Evolutionary conservation across 1,140 invertebrate species (phyloP).

Genomic region (Heterodera schachtii): DNA sequence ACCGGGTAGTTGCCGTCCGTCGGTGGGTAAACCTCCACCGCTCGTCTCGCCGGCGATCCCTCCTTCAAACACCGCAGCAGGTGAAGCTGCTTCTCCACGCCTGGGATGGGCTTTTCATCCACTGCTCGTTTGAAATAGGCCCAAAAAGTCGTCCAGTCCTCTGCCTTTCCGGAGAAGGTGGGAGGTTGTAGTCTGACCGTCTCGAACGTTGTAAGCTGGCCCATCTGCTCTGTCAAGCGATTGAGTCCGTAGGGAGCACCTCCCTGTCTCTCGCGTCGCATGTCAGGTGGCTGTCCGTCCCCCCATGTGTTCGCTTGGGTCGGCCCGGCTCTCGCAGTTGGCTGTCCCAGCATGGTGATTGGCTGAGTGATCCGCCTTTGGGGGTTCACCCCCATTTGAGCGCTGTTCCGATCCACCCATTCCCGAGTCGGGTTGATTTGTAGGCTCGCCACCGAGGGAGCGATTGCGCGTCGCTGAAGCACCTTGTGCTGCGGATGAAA

Average conservation of each 20-base stretch:
- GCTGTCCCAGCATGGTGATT: too few relatives aligned
- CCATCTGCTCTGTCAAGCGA: neutral
- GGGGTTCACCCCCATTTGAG: too few relatives aligned
- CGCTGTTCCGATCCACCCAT: neutral
- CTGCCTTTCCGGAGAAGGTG: neutral
- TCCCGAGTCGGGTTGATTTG: too few relatives aligned
- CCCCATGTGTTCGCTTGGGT: too few relatives aligned
- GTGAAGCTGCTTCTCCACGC: constrained; percentile 5
- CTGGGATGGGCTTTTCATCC: neutral
- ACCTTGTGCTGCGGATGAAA: neutral
- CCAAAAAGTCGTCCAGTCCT: constrained; percentile 15
- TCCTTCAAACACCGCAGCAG: neutral
- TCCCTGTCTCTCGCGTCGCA: too few relatives aligned
- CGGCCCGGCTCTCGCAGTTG: too few relatives aligned
- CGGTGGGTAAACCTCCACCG: constrained; percentile 3
- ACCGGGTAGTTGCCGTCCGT: constrained; percentile 9
- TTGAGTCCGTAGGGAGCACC: neutral
- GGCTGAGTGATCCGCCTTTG: too few relatives aligned
- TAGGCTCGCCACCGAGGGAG: too few relatives aligned
- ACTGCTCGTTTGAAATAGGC: neutral
- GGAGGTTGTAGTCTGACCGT: neutral
- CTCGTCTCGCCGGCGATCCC: neutral
- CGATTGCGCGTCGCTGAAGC: neutral
- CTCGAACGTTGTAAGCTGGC: neutral
- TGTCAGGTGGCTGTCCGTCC: too few relatives aligned